phyloP scores from a whole-genome alignment of 1,140 invertebrate genomes.

The Zaprionus nigranus region DNA sequence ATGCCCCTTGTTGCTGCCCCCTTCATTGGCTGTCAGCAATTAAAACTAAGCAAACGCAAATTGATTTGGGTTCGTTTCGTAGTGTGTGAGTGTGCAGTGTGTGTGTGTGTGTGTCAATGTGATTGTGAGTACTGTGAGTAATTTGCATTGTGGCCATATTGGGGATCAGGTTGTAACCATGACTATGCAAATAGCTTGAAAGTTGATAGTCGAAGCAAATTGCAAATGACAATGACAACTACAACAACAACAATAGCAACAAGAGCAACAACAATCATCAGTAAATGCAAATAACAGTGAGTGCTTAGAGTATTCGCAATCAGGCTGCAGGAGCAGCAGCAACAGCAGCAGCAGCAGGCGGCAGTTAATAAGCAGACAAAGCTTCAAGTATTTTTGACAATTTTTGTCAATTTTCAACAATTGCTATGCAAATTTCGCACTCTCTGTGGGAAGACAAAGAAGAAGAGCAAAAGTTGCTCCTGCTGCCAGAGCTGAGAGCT shows the following conservation, averaged over 20 bases:
- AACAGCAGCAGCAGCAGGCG: conserved; percentile 6
- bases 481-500: not conserved
- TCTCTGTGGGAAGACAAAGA: conserved; percentile 13
- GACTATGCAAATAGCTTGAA: conserved; percentile 64
- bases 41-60: conserved; percentile 78
- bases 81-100: conserved; percentile 13
- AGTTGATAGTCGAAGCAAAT: conserved; percentile 55
- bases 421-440: conserved; percentile 68
- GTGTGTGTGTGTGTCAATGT: conserved; percentile 9
- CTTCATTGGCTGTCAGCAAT: conserved; percentile 49
- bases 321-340: conserved; percentile 26
- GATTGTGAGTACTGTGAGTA: conserved; percentile 13
- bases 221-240: conserved; percentile 40
- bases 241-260: not conserved
- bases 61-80: conserved; percentile 60
- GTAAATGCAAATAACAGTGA: conserved; percentile 48
- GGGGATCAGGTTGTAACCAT: conserved; percentile 50
- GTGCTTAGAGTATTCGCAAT: conserved; percentile 44
- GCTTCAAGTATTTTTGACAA: conserved; percentile 48
- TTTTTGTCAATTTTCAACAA: conserved; percentile 45
- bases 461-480: conserved; percentile 30
- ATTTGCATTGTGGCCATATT: conserved; percentile 45
- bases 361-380: conserved; percentile 63
- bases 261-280: conserved; percentile 30
- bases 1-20: too few species aligned